Percentiles rank a stretch among this genome's conserved stretches.
phyloP scores from a whole-genome alignment of 2,888 invertebrate genomes.

The Molorchus minor region DNA sequence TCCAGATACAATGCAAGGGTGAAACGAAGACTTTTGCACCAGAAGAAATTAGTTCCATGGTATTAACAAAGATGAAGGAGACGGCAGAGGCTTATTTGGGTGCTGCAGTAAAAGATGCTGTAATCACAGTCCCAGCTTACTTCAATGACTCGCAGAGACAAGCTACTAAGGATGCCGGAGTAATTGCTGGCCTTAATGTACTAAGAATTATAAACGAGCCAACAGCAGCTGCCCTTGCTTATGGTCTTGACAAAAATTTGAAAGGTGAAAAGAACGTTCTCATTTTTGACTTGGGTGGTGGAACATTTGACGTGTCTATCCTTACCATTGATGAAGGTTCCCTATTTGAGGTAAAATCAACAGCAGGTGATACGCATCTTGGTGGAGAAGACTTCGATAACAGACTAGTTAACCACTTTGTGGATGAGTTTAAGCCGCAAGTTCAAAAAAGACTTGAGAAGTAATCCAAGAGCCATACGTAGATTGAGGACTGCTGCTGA shows the following conservation, averaged over 20 bases:
- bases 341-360: conserved; percentile 85
- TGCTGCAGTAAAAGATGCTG: conserved; percentile 67
- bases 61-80: conserved; percentile 61
- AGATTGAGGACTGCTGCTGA: conserved; percentile 80
- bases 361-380: conserved; percentile 85
- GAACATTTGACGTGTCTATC: conserved; percentile 84
- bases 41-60: conserved; percentile 78
- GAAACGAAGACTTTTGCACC: conserved; percentile 72
- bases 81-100: conserved; percentile 61
- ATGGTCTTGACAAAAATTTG: conserved; percentile 47
- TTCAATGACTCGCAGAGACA: no score
- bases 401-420: conserved; percentile 68
- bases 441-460: conserved; percentile 73
- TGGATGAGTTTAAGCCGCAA: conserved; percentile 77
- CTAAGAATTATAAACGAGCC: no score
- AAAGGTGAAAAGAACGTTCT: conserved; percentile 63
- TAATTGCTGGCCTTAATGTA: conserved; percentile 71
- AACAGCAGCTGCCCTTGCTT: conserved; percentile 46
- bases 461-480: conserved; percentile 70
- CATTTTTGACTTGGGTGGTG: conserved; percentile 72
- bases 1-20: conserved; percentile 73
- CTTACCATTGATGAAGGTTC: conserved; percentile 82
- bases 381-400: no score
- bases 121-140: conserved; percentile 48
- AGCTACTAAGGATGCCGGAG: conserved; percentile 83